A percentile compares a stretch with the other conserved stretches of the same genome.
Evolutionary conservation across 1,140 invertebrate genomes (phyloP).

Genomic region (Ephestia elutella): DNA sequence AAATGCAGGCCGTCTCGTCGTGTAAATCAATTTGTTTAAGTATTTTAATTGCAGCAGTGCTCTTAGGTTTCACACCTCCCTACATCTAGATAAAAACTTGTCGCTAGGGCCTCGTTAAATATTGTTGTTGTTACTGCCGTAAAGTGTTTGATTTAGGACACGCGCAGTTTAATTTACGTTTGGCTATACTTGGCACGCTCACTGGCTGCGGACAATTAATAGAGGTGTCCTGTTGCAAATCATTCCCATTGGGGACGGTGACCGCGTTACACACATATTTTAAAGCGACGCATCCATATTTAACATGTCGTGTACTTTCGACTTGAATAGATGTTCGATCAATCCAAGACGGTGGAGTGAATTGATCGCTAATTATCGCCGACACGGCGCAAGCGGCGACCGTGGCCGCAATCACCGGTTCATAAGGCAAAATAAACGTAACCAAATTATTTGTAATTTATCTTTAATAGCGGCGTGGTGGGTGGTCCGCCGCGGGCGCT

Average conservation of each 20-base stretch:
- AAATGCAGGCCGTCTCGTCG: neutral
- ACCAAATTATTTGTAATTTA: constrained; percentile 70
- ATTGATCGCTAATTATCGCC: constrained; percentile 3
- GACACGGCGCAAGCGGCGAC: neutral
- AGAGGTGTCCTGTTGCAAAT: constrained; percentile 3
- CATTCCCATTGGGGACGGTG: neutral
- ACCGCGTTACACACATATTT: constrained; percentile 1
- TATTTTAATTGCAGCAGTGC: constrained; percentile 30
- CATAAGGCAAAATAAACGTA: constrained; percentile 55
- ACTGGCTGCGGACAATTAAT: neutral
- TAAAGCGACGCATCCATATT: neutral
- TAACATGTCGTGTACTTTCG: neutral
- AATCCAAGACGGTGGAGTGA: neutral
- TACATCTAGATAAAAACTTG: constrained; percentile 38
- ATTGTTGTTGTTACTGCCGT: constrained; percentile 30
- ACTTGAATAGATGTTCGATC: neutral
- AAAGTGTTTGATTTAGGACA: constrained; percentile 37
- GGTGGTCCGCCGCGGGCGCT: constrained; percentile 52
- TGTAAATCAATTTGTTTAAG: constrained; percentile 36
- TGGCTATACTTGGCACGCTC: constrained; percentile 1
- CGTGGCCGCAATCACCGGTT: constrained; percentile 13
- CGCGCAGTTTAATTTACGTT: constrained; percentile 1
- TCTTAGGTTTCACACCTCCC: constrained; percentile 35
- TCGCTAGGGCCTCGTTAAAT: constrained; percentile 32
- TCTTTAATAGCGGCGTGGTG: constrained; percentile 62